phyloP scores from a whole-genome alignment of 2,113 vertebrate species.

The Xenus cinereus region DNA sequence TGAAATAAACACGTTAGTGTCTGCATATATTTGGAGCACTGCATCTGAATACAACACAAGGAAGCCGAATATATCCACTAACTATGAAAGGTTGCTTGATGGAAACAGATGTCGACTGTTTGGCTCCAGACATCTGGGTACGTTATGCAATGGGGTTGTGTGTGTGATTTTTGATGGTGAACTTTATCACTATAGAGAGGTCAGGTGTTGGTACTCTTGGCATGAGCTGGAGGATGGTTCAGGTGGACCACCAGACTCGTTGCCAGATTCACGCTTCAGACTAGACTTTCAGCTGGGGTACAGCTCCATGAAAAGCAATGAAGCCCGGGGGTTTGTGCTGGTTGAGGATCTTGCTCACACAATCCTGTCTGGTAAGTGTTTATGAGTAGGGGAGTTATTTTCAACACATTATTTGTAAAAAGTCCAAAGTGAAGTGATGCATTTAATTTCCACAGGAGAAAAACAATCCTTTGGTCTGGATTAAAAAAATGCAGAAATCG shows the following conservation, averaged over 20 bases:
- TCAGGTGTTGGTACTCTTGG: not conserved
- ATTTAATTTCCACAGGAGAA: not conserved
- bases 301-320: not conserved
- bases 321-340: not conserved
- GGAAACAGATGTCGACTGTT: constrained; percentile 1
- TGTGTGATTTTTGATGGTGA: not conserved
- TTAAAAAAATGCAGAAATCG: not conserved
- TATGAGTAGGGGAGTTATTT: not conserved
- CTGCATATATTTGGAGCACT: not conserved
- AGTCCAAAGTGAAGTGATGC: not conserved
- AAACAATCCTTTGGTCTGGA: not conserved
- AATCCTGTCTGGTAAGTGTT: not conserved
- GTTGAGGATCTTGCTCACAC: not conserved
- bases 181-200: not conserved
- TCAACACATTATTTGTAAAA: not conserved
- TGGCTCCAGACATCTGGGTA: not conserved
- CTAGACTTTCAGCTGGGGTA: not conserved
- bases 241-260: not conserved
- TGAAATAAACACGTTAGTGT: not conserved
- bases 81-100: not conserved
- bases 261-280: not conserved
- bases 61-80: not conserved
- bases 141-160: not conserved
- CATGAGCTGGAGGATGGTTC: not conserved
- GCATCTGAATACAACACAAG: not conserved